These are phyloP conservation scores for Pollenia griseotomentosa DNA, from an alignment of 2,888 invertebrate genomes.

Conservation along the genomic window DNA sequence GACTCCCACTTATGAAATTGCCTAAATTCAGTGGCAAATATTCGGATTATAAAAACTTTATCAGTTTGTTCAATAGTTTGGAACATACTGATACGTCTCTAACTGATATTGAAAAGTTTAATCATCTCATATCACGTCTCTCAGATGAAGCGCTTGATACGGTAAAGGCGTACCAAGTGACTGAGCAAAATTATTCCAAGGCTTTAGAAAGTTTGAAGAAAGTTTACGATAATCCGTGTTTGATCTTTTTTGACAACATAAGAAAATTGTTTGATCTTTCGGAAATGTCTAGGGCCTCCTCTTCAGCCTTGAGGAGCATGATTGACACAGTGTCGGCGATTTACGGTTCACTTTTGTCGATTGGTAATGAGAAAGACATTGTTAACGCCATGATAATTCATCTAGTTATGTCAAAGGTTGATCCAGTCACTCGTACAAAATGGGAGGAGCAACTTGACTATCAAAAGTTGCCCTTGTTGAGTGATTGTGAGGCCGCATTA, in stretches of 20 bases:
- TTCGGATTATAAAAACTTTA: slow-evolving; percentile 64
- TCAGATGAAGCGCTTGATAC: slow-evolving; percentile 69
- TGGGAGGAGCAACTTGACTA: too few relatives aligned
- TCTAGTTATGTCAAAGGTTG: slow-evolving; percentile 1
- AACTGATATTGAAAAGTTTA: slow-evolving; percentile 67
- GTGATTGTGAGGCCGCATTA: slow-evolving; percentile 36
- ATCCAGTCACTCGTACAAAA: background rate
- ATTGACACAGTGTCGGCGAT: background rate
- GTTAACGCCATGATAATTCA: background rate
- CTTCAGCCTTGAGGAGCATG: background rate
- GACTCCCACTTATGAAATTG: slow-evolving; percentile 54
- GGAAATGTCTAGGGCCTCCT: background rate
- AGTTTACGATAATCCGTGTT: background rate
- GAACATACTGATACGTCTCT: slow-evolving; percentile 47
- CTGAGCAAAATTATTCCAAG: slow-evolving; percentile 67
- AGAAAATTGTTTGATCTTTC: too few relatives aligned
- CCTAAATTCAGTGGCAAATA: slow-evolving; percentile 61
- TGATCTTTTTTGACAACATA: background rate
- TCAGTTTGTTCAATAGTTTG: slow-evolving; percentile 54
- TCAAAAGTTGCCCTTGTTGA: too few relatives aligned
- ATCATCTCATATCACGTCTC: slow-evolving; percentile 66
- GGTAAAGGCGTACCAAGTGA: slow-evolving; percentile 66
- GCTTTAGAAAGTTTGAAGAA: slow-evolving; percentile 29
- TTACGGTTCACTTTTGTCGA: slow-evolving; percentile 15
- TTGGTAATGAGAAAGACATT: slow-evolving; percentile 2